Evolutionary conservation across 37 sponge, comb jelly and placozoan species (phyloP), one percentile per base, ranked within the genome.

Genomic region (Ephydatia muelleri): DNA sequence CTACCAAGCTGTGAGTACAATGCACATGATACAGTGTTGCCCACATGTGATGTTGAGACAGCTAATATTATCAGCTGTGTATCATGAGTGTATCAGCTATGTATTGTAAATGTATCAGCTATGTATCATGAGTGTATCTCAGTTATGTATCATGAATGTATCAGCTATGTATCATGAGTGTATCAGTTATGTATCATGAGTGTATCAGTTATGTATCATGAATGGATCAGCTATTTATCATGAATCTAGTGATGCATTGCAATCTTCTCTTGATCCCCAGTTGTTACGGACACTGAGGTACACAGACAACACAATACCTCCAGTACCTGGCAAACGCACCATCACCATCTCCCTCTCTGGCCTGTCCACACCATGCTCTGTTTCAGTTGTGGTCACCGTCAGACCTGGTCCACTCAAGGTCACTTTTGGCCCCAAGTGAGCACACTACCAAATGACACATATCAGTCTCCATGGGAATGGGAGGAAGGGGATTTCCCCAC

Each of bases 281-380:
- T 84, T 89, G 8, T 34, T 89, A 12, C 79, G 80, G 12, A 80
- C 80, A 6, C 21, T 84, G 66, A 65, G 35, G 2, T 89, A 89
- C 75, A 84, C 79, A 36, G 73, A 78, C 32, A 21, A 31, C 36
- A 38, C 23, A 9, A 69, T 84, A n/a, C 89, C 89, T 1, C 65
- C 37, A 36, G 65, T 5, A 38, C 75, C 73, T 26, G 66, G 23
- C 1, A n/a, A 32, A 27, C 84, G 89, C 36, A 37, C 16, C 9
- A 48, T 89, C 65, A 49, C 68, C 28, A 79, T 89, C 68, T 39
- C 67, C 0, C 70, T 84, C 29, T 16, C 30, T 23, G 48, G 36
- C 26, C 36, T 49, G n/a, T 28, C 80, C 37, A 57, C 57, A 57
- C 12, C 9, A 57, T 57, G 57, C 57, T 57, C 57, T 21, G 57